These are phyloP conservation scores for Menura novaehollandiae DNA, from an alignment of 2,113 vertebrate genomes.

Conservation along the genomic window DNA sequence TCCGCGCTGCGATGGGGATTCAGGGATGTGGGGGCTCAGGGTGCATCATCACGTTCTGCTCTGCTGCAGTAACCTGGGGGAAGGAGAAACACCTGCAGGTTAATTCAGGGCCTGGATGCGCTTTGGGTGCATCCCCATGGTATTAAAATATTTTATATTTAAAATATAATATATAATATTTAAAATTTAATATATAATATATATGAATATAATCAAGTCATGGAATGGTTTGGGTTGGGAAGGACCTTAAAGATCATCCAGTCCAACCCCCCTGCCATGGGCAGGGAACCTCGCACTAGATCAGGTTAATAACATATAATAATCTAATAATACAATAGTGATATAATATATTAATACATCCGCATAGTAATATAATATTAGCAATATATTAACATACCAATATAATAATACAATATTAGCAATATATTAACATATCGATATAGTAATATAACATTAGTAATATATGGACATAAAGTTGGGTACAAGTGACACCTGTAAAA, in stretches of 20 bases:
- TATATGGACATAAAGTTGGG: not conserved
- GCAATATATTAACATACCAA: not conserved
- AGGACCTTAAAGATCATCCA: not conserved
- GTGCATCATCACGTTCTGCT: not conserved
- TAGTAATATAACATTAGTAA: not conserved
- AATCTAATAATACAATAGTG: not conserved
- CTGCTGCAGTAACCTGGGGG: not conserved
- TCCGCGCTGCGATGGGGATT: accelerated
- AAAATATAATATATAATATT: no score
- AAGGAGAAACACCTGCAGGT: not conserved
- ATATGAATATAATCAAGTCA: accelerated
- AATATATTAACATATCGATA: not conserved
- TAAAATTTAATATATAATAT: no score
- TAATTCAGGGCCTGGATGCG: accelerated
- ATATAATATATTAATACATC: no score
- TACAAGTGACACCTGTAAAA: not conserved
- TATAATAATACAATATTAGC: not conserved
- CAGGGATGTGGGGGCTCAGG: not conserved
- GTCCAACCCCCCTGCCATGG: not conserved
- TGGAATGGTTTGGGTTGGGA: not conserved
- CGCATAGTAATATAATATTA: accelerated
- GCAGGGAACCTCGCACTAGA: not conserved
- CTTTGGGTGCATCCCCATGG: accelerated
- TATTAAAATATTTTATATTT: no score
- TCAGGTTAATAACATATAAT: not conserved